A percentile compares a stretch with the other conserved stretches of the same genome.
These are phyloP conservation scores for Poeciliopsis gracilis DNA, from an alignment of 2,797 vertebrate genomes.

Conservation along the genomic window DNA sequence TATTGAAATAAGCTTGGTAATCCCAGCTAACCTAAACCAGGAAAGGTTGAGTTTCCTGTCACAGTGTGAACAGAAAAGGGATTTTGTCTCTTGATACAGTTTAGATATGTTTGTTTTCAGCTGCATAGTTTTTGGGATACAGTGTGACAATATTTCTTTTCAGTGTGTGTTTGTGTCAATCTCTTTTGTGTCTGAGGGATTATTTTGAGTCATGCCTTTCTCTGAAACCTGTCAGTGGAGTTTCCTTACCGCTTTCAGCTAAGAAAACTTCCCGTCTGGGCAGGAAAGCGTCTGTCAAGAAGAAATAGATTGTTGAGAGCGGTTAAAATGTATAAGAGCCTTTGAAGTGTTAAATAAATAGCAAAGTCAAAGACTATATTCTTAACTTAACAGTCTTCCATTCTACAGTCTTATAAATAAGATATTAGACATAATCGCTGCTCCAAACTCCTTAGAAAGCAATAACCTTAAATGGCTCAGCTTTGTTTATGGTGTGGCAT, in stretches of 20 bases:
- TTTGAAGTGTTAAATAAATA: background rate
- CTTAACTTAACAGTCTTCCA: background rate
- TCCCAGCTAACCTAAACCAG: background rate
- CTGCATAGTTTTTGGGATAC: background rate
- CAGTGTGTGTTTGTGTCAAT: background rate
- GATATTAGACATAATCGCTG: background rate
- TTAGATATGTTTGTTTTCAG: background rate
- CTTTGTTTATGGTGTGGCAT: background rate
- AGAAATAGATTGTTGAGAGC: conserved; percentile 13
- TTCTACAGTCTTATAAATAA: background rate
- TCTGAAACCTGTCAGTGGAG: conserved; percentile 23
- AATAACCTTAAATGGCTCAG: background rate
- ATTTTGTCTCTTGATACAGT: background rate
- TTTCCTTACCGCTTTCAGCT: conserved; percentile 58
- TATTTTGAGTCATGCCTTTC: conserved; percentile 26
- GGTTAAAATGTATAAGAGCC: background rate
- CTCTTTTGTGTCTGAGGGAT: background rate
- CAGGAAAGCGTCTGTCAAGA: conserved; percentile 50
- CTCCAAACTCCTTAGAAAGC: background rate
- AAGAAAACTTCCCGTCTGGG: conserved; percentile 62
- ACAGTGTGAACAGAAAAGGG: background rate
- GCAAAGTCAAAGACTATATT: background rate
- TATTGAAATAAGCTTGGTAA: background rate
- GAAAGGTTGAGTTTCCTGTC: background rate
- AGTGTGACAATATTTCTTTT: background rate